Evolutionary conservation across 2,888 invertebrate genomes (phyloP), one percentile per base, ranked within the genome.

Genomic region (Oligia strigilis): DNA sequence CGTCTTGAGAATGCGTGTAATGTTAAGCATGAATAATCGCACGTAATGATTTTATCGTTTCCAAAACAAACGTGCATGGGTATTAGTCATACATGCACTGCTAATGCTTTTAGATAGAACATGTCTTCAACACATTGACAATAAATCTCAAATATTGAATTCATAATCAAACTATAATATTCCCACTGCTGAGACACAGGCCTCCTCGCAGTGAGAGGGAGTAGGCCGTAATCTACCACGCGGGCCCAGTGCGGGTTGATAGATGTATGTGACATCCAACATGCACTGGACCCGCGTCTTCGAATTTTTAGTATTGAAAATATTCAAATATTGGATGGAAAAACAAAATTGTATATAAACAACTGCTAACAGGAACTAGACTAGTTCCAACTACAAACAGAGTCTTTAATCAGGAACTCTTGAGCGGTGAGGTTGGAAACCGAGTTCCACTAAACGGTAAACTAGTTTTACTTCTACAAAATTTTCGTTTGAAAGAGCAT

Each of bases 41-140:
- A 71, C 81, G 77, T 90, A 92, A 91, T 91, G 88, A 90, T 80
- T 74, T 90, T 90, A 92, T 89, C 83, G 82, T 87, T 84, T 85
- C 86, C 81, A 88, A 90, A 85, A 86, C 76, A 83, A 88, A 86
- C 78, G 78, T 76, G 55, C 70, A 69, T 71, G n/a, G 67, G 29
- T 65, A 80, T 75, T 75, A 69, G 62, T 75, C 67, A 71, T 49
- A 80, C 75, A 9, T 80, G 75, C 79, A 78, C 62, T 46, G 46
- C 70, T 77, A 78, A 78, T 86, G 72, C 52, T 52, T 73, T 75
- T 13, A 49, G 29, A 78, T 69, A 36, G 55, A 72, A 60, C 0
- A 65, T 2, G n/a, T 52, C 9, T 29, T 55, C 17, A 17, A 60
- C 14, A 23, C 5, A 52, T 60, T 36, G 29, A 43, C 1, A 40